phyloP scores from a whole-genome alignment of 1,140 invertebrate genomes.

The Bombyx mandarina region DNA sequence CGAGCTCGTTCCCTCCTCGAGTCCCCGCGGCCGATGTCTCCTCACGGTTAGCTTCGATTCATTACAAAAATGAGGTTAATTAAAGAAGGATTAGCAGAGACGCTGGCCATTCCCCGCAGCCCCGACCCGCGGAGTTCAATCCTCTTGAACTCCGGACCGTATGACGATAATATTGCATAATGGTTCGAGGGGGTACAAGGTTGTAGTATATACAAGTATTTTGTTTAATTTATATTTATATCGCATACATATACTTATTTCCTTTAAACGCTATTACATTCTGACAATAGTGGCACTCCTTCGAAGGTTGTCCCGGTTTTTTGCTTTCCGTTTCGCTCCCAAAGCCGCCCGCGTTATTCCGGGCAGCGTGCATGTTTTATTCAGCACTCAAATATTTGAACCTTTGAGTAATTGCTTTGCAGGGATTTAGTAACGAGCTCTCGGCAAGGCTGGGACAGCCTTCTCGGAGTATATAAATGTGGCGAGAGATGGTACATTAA shows the following conservation, averaged over 20 bases:
- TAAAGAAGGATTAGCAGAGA: conserved; percentile 60
- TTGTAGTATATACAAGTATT: conserved; percentile 62
- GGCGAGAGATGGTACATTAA: conserved; percentile 35
- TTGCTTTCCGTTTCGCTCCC: conserved; percentile 62
- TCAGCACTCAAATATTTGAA: conserved; percentile 40
- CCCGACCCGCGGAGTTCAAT: conserved; percentile 46
- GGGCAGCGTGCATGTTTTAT: conserved; percentile 55
- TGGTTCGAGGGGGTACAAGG: conserved; percentile 65
- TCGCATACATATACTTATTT: conserved; percentile 64
- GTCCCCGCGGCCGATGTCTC: conserved; percentile 34
- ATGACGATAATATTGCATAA: conserved; percentile 57
- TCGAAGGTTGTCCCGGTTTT: conserved; percentile 73
- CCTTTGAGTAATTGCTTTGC: conserved; percentile 53
- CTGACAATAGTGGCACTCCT: conserved; percentile 58
- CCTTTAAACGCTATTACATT: conserved; percentile 52
- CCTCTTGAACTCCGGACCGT: conserved; percentile 54
- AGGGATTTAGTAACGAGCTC: conserved; percentile 37
- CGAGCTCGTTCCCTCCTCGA: conserved; percentile 3
- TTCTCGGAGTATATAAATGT: conserved; percentile 31
- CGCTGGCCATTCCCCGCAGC: conserved; percentile 31
- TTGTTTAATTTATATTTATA: conserved; percentile 64
- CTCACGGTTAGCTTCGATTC: conserved; percentile 25
- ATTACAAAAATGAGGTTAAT: conserved; percentile 61
- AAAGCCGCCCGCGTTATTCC: conserved; percentile 27
- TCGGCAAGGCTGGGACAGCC: conserved; percentile 63